Base-by-base conservation (phyloP, 64 coral and sea anemone genomes). In the Trachythela sp. region DNA sequence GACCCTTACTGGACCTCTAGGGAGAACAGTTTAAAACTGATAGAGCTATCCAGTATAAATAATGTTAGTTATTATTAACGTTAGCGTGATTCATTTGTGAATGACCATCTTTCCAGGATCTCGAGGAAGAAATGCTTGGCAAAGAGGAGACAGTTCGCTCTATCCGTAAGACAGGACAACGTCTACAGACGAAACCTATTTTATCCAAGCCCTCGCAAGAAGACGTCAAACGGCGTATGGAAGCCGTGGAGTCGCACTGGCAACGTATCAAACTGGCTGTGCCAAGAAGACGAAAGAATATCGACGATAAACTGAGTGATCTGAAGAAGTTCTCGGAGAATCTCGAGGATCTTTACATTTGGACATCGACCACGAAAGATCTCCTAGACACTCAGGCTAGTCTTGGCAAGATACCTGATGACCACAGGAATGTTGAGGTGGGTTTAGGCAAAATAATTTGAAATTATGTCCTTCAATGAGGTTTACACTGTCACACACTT, bases 201-300 rank as follows among this genome's bases (percentile, higher is more conserved):
- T 83, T 98, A 60, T 98, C 95, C 8, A 92, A 98, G 54, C 93
- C 95, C 30, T 94, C 94, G 40, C 87, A 94, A 22, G 95, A 98
- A 36, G 92, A 90, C 34, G 94, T 98, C 27, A 91, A 86, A 84
- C 87, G 91, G 13, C 92, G 95, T n/a, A 93, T 98, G 6, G 95
- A 98, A n/a, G 86, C 94, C n/a, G 91, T 98, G 2, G 89, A 94
- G 2, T 91, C 94, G 29, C 95, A 93, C 24, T 99, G 95, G 95
- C 93, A 99, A 54, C 90, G 94, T 9, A 89, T 99, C 11, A 89
- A 93, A 71, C 87, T 92, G 8, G 95, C 92, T 48, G 71, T 94
- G 30, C 89, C 90, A 13, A 94, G 93, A 24, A 85, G 93, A 20
- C 84, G 85, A 14, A 90, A 94, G 75, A 89, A 88, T 13, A 71